Base-by-base conservation (phyloP, 2,113 vertebrate genomes). In the Strigops habroptila region DNA sequence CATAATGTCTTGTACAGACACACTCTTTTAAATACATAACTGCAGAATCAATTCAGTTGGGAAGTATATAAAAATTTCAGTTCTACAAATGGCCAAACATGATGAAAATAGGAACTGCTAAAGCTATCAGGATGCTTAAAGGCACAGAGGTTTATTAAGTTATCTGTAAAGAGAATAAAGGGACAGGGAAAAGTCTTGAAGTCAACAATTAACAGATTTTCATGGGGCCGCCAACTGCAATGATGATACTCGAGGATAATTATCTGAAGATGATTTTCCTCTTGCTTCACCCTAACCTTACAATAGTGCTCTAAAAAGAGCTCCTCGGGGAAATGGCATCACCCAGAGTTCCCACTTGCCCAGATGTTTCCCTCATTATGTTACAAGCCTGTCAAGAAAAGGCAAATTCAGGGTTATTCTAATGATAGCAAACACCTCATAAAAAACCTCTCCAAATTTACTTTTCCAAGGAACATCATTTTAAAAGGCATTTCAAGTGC, bases 311-410 rank as follows among this genome's bases (percentile, higher is more conserved):
- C 94, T 93, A 86, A 89, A 85, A 91, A 85, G 65, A 87, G 49
- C 63, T 95, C 84, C 90, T 91, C 19, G 17, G 81, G 93, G 97
- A 97, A 97, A 95, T 74, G 76, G 88, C 83, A 97, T 96, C 96
- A 96, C 96, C 94, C 89, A 71, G 91, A 94, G 75, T 71, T 97
- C 90, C 95, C 93, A 96, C 71, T 96, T 97, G 88, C 90, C 96
- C 98, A 98, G 97, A 97, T 98, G 97, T 97, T 98, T 97, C 96
- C 95, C 97, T 97, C 97, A 95, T 98, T 96, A 97, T 51, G 79
- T 94, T 97, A 95, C 73, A 88, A 95, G 90, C 82, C 73, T 95
- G 96, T 97, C 81, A 87, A 96, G 87, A 96, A 95, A 97, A 97
- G 94, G 94, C 93, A 97, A 94, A 97, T 91, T 95, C 95, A 84